Evolutionary conservation across 2,888 invertebrate genomes (phyloP).

Genomic region (Oxystoma pomonae): DNA sequence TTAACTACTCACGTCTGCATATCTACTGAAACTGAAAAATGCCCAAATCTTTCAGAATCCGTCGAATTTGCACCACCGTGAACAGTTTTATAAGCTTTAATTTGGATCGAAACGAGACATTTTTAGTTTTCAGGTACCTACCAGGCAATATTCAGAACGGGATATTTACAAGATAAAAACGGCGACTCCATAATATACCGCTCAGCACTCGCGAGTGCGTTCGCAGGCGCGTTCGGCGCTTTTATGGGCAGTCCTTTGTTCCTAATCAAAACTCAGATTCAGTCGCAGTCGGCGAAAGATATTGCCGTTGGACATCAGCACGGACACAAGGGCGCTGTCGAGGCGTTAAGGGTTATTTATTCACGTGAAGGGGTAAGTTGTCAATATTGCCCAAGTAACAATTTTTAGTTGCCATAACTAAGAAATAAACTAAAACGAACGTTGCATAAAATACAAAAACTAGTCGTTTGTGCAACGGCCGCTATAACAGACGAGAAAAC

Average conservation of each 20-base stretch:
- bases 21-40: too few species aligned
- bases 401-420: neutral
- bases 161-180: constrained; percentile 54
- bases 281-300: constrained; percentile 64
- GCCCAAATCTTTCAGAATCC: too few species aligned
- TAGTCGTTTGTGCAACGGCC: too few species aligned
- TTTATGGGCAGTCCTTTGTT: constrained; percentile 72
- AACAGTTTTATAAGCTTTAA: too few species aligned
- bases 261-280: constrained; percentile 84
- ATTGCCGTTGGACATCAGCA: constrained; percentile 88
- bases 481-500: too few species aligned
- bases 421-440: too few species aligned
- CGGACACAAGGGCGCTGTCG: constrained; percentile 57
- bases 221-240: constrained; percentile 66
- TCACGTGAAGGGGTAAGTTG: constrained; percentile 54
- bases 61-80: too few species aligned
- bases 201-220: constrained; percentile 53
- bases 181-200: constrained; percentile 50
- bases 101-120: too few species aligned
- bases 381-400: too few species aligned
- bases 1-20: too few species aligned
- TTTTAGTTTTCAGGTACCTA: constrained; percentile 58
- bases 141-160: constrained; percentile 66
- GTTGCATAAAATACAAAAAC: too few species aligned
- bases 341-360: constrained; percentile 53